A percentile compares a stretch with the other conserved stretches of the same genome.
These are phyloP conservation scores for Zaprionus tsacasi DNA, from an alignment of 1,140 invertebrate genomes.

Conservation along the genomic window DNA sequence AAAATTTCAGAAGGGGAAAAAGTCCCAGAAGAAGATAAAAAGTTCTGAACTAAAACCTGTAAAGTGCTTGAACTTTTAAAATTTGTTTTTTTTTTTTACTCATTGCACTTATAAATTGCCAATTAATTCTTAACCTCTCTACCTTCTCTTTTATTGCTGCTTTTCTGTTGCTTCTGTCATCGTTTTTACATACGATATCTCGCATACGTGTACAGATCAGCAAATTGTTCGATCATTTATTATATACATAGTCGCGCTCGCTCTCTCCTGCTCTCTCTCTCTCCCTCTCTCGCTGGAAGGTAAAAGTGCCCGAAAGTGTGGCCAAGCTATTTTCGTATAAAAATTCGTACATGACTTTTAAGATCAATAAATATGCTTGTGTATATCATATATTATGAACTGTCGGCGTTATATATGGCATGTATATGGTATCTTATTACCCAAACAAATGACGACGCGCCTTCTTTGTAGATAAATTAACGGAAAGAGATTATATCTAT, in stretches of 20 bases:
- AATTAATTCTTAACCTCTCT: conserved; percentile 32
- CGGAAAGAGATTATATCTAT: background rate
- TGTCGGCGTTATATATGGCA: background rate
- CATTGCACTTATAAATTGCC: conserved; percentile 51
- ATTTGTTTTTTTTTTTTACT: conserved; percentile 20
- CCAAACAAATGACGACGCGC: background rate
- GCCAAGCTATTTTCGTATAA: background rate
- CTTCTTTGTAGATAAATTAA: background rate
- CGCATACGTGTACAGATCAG: conserved; percentile 24
- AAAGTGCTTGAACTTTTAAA: conserved; percentile 74
- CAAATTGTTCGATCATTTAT: conserved; percentile 21
- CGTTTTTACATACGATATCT: conserved; percentile 16
- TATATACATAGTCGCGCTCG: background rate
- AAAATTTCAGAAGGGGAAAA: too few relatives aligned
- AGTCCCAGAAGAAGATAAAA: background rate
- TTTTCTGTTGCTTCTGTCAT: conserved; percentile 7
- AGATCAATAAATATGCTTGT: background rate
- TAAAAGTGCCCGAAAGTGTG: background rate
- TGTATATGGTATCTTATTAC: background rate
- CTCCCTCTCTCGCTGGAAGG: background rate
- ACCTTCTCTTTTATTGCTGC: conserved; percentile 13
- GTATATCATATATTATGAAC: conserved; percentile 1
- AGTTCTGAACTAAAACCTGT: conserved; percentile 58
- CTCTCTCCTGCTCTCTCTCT: background rate
- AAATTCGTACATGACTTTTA: background rate